Evolutionary conservation across 2,888 invertebrate species (phyloP), one percentile per base, ranked within the genome.

Genomic region (Mycogona germanica): DNA sequence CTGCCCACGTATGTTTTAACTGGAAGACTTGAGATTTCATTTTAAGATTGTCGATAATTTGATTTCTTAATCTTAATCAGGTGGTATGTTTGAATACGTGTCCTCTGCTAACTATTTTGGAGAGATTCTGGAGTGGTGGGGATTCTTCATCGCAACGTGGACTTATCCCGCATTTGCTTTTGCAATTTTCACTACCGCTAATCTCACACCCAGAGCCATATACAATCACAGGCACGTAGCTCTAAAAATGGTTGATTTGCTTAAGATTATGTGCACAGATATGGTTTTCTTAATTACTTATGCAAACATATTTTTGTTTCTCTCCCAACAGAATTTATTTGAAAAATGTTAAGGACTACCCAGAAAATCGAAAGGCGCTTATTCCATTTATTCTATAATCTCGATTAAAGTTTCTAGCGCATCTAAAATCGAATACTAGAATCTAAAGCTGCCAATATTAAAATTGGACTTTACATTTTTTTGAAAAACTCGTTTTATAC

Each of bases 41-140:
- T n/a, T n/a, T n/a, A n/a, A n/a, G n/a, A n/a, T n/a, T n/a, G n/a
- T n/a, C n/a, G n/a, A n/a, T n/a, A n/a, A n/a, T n/a, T n/a, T n/a
- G n/a, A n/a, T n/a, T n/a, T n/a, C n/a, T n/a, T n/a, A n/a, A n/a
- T n/a, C n/a, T n/a, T n/a, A n/a, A 41, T 12, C 57, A 72, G 73
- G 74, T 52, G 73, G 72, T 1, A 61, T 73, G 65, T 75, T 73
- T 61, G 66, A 71, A 29, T 71, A 66, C 58, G 67, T 75, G 2
- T 72, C 73, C 2, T 70, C 72, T 19, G 73, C 74, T 2, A 75
- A 75, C 61, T 75, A 72, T 62, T 72, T 75, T 59, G 76, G 76
- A 3, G 76, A 77, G 64, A 73, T 74, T 30, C 32, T 76, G 9
- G 76, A 77, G 61, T 77, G 76, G 77, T 63, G 63, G 58, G 76